Base-by-base conservation (phyloP, 2,113 vertebrate genomes). In the Hucho hucho region DNA sequence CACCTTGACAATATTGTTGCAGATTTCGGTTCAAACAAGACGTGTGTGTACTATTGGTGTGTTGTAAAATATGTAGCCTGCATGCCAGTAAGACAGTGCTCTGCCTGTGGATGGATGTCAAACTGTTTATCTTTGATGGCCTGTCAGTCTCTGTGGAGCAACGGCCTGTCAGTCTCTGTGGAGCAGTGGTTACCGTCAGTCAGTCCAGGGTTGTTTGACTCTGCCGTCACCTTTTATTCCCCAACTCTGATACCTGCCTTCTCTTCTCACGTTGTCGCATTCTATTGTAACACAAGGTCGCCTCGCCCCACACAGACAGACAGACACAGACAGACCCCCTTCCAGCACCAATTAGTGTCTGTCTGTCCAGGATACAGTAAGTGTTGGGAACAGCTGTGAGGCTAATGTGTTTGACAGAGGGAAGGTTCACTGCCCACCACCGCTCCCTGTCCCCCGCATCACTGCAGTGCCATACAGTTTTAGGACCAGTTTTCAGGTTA, bases 341-440 rank as follows among this genome's bases (percentile, higher is more conserved):
- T 25, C 69, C 81, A 75, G 49, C 69, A 83, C 63, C 3, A 70
- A 3, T 70, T 37, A 75, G 5, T 32, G 66, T 73, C 43, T 12
- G 64, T 53, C 4, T 18, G 49, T 53, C 49, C 16, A 53, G 2
- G 47, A 11, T 49, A 49, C 4, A 81, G 79, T 77, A 74, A 86
- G 81, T 76, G 78, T 43, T 4, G 86, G 84, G 32, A 32, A 32
- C 87, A 81, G 83, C 81, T 79, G 32, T 53, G 74, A 64, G 64
- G 4, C 64, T 59, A 56, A 61, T 1, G 4, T 22, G 32, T 74
- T 64, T 61, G n/a, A 26, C 32, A 47, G 59, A 24, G 32, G 20
- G 6, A 29, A 26, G 28, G 3, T 26, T 28, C 65, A 29, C 32
- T 1, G 1, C 26, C 26, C 29, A 2, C 22, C 67, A 64, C 32